Conservation (phyloP, 2,797 vertebrate species). For the Luscinia megarhynchos region DNA sequence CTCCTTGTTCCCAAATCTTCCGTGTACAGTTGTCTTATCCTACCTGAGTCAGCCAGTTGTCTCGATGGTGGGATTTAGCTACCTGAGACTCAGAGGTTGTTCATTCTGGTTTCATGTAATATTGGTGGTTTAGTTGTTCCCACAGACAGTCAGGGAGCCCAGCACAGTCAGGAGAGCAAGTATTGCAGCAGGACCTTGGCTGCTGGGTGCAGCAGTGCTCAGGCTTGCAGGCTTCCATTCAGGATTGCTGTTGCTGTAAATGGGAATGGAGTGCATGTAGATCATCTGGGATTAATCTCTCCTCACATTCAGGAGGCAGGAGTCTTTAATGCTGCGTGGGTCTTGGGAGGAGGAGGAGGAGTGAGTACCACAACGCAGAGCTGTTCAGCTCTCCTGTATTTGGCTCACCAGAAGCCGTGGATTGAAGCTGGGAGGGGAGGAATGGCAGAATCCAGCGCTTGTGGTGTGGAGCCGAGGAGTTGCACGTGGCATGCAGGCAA, state of each 20-base stretch:
- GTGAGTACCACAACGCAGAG: not conserved
- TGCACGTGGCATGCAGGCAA: accelerated
- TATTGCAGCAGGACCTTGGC: not conserved
- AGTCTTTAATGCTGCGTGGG: not conserved
- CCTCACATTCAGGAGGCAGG: not conserved
- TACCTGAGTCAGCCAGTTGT: not conserved
- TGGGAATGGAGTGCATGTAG: not conserved
- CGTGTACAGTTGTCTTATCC: not conserved
- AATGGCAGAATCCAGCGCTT: not conserved
- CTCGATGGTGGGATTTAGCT: accelerated
- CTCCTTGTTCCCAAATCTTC: not conserved
- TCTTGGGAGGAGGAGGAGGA: not conserved
- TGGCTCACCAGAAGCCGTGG: not conserved
- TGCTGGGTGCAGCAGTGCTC: not conserved
- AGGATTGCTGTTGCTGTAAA: not conserved
- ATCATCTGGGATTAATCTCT: not conserved
- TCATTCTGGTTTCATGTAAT: not conserved
- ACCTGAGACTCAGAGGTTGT: not conserved
- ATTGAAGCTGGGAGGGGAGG: not conserved
- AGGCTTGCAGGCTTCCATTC: not conserved
- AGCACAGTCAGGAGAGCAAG: not conserved
- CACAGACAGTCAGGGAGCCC: not conserved
- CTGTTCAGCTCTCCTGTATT: not conserved
- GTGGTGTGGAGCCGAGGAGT: accelerated
- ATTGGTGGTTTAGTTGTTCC: not conserved